These are phyloP conservation scores for Anadara kagoshimensis DNA, from an alignment of 1,140 invertebrate species.

Conservation along the genomic window DNA sequence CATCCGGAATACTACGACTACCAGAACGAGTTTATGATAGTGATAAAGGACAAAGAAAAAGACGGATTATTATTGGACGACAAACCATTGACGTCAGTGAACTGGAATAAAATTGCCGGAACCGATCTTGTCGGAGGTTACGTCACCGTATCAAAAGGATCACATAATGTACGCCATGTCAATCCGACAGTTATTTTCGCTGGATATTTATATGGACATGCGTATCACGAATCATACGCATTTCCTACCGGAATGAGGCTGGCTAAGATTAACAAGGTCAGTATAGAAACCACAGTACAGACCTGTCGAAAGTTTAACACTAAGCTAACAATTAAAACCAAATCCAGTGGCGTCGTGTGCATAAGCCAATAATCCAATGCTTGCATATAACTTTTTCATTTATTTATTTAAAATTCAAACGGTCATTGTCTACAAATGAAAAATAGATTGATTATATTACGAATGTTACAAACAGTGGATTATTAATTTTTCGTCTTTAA, in stretches of 20 bases:
- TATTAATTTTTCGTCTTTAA: no score
- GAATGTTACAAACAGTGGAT: no score
- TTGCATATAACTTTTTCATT: no score
- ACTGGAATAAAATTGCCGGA: constrained; percentile 40
- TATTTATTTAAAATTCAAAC: no score
- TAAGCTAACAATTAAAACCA: no score
- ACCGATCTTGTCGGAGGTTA: constrained; percentile 31
- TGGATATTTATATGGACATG: constrained; percentile 50
- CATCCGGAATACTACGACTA: constrained; percentile 23
- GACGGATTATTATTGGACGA: constrained; percentile 44
- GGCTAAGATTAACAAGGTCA: constrained; percentile 40
- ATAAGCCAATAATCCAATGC: no score
- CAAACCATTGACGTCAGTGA: constrained; percentile 30
- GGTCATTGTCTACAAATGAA: no score
- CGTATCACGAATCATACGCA: constrained; percentile 45
- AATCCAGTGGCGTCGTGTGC: no score
- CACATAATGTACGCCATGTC: constrained; percentile 44
- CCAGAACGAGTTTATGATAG: constrained; percentile 46
- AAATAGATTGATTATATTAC: no score
- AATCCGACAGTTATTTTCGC: constrained; percentile 41
- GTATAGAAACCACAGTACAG: no score
- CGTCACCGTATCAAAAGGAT: constrained; percentile 32
- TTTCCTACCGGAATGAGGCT: constrained; percentile 52
- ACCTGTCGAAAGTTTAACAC: no score
- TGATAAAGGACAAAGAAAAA: constrained; percentile 35